Evolutionary conservation across 1,140 invertebrate species (phyloP).

Genomic region (Apis dorsata): DNA sequence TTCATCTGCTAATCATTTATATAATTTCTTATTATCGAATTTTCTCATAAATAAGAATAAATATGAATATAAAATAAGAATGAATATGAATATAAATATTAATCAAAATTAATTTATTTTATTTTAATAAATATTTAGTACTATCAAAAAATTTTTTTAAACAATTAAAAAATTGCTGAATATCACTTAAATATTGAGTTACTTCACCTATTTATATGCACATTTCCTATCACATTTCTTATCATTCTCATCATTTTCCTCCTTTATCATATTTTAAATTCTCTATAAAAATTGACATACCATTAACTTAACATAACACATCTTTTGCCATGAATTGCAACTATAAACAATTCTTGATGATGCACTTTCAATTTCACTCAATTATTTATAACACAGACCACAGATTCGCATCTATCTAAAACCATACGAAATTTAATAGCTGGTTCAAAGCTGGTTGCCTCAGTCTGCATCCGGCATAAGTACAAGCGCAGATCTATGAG

Average conservation of each 20-base stretch:
- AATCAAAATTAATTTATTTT: neutral
- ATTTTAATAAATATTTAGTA: neutral
- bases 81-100: neutral
- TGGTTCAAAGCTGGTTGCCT: constrained; percentile 17
- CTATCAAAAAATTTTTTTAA: neutral
- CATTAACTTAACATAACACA: too few species aligned
- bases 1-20: neutral
- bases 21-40: neutral
- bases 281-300: neutral
- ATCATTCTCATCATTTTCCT: neutral
- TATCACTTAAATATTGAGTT: too few species aligned
- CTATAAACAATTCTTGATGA: too few species aligned
- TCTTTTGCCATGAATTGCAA: neutral
- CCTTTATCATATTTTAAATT: neutral
- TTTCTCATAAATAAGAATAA: neutral
- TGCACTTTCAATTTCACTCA: constrained; percentile 2
- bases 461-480: constrained; percentile 32
- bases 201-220: too few species aligned
- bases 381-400: neutral
- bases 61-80: neutral
- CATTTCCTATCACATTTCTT: neutral
- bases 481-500: constrained; percentile 44
- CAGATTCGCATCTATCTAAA: neutral
- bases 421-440: constrained; percentile 3
- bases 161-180: neutral